Evolutionary conservation across 2,888 invertebrate species (phyloP).

Genomic region (Eupsilia transversa): DNA sequence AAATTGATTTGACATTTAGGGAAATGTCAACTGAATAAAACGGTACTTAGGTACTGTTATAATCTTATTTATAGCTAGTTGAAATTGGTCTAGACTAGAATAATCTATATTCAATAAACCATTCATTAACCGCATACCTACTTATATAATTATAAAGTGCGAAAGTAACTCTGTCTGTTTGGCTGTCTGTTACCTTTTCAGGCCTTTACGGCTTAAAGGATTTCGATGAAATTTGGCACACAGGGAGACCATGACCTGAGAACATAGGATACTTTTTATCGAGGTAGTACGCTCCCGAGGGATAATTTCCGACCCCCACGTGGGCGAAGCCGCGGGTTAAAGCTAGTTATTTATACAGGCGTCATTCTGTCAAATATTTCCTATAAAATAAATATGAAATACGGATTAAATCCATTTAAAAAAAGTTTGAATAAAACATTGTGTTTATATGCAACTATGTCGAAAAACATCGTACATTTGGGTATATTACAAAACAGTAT

Average conservation of each 20-base stretch:
- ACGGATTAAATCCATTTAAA: conserved; percentile 14
- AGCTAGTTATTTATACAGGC: conserved; percentile 1
- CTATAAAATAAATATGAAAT: conserved; percentile 25
- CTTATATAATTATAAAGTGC: no score
- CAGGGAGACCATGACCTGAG: not conserved
- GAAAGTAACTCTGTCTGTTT: not conserved
- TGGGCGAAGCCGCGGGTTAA: not conserved
- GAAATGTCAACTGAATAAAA: not conserved
- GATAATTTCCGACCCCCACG: not conserved
- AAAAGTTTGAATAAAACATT: conserved; percentile 43
- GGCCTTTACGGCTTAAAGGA: not conserved
- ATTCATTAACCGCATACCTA: not conserved
- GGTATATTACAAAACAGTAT: conserved; percentile 37
- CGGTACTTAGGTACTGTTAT: not conserved
- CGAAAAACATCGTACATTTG: conserved; percentile 29
- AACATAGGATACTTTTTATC: not conserved
- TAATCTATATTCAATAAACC: not conserved
- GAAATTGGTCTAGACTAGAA: not conserved
- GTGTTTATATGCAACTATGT: conserved; percentile 32
- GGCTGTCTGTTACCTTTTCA: not conserved
- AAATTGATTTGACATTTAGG: conserved; percentile 27
- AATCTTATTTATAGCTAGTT: not conserved
- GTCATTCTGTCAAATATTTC: conserved; percentile 9
- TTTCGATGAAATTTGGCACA: not conserved
- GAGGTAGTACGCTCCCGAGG: not conserved